Evolutionary conservation across 2,888 invertebrate species (phyloP), one percentile per base, ranked within the genome.

Genomic region (Toxonevra muliebris): DNA sequence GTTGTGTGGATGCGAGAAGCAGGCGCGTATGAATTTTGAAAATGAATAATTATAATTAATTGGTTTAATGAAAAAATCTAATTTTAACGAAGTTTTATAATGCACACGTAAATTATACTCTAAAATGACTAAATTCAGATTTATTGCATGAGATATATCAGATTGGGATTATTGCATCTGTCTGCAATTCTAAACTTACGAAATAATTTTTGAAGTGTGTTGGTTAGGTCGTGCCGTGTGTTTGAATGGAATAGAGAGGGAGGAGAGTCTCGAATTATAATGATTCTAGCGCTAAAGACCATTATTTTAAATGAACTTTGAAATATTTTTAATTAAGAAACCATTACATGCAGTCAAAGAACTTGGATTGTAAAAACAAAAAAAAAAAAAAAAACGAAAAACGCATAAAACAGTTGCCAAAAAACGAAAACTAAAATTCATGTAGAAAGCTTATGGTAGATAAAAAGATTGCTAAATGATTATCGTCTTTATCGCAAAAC

Each of bases 361-460:
- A 7, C 7, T 30, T 30, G 30, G 20, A 20, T 13, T 30, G 40
- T 20, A 57, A 12, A n/a, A 48, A 13, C 12, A 13, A 7, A 15
- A 7, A 13, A 15, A 10, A 15, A 11, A 48, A 5, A 10, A n/a
- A n/a, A 48, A 48, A n/a, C 13, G 13, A 7, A 7, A 30, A 30
- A 48, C 15, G 48, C 48, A 15, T 19, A 50, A 65, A 52, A 20
- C 53, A 67, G 67, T 62, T 62, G 67, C 67, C 67, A 67, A 67
- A 66, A 61, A 50, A 45, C 30, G 45, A 66, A 67, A 10, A 41
- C 13, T 17, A 66, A 20, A 52, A 53, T 41, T 13, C 74, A 76
- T 78, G 76, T 74, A 79, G 79, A 76, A 72, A 79, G 76, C 77
- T 79, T 77, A 75, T 69, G 69, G 63, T 41, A 20, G 63, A 69